phyloP scores from a whole-genome alignment of 2,113 vertebrate species.

The Oxygymnocypris stewartii region DNA sequence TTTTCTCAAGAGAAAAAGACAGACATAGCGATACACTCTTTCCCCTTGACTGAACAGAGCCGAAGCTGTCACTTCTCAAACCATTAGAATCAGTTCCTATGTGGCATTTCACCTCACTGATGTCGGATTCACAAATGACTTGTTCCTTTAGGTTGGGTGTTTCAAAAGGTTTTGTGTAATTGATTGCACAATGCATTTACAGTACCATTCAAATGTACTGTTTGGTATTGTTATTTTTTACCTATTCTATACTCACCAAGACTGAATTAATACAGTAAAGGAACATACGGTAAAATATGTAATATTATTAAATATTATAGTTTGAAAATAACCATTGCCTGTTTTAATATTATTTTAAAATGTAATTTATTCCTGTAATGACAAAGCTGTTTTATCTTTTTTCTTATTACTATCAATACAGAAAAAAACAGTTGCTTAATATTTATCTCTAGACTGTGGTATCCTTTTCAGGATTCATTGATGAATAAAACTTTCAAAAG shows the following conservation, averaged over 20 bases:
- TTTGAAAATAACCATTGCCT: neutral
- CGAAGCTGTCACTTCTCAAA: constrained; percentile 20
- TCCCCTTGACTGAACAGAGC: constrained; percentile 23
- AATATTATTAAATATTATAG: neutral
- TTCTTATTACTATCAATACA: no score
- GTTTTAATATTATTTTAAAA: neutral
- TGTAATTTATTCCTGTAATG: neutral
- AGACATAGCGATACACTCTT: neutral
- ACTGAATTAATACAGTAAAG: neutral
- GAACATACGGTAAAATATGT: neutral
- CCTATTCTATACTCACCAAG: neutral
- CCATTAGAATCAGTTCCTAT: neutral
- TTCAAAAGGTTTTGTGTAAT: neutral
- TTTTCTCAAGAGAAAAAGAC: neutral
- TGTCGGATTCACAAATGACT: neutral
- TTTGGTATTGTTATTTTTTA: neutral
- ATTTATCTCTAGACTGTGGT: neutral
- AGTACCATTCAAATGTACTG: neutral
- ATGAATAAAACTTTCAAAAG: neutral
- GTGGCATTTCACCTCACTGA: neutral
- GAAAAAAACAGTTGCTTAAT: neutral
- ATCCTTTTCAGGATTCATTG: neutral
- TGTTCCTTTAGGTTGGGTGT: neutral
- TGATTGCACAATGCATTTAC: neutral
- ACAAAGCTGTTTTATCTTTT: neutral